Evolutionary conservation across 2,888 invertebrate species (phyloP), one percentile per base, ranked within the genome.

Genomic region (Chrysodeixis includens): DNA sequence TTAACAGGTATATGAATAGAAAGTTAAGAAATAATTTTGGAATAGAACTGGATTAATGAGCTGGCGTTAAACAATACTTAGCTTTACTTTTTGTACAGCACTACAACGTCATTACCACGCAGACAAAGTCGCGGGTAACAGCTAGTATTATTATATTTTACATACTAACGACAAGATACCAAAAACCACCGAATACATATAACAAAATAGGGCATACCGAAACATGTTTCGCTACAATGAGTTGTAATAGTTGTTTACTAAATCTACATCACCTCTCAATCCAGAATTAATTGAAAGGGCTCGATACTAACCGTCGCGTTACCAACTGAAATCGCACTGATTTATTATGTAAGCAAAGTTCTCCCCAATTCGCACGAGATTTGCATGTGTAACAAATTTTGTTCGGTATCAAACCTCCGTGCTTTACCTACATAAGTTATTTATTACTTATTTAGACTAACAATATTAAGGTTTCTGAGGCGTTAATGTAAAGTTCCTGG

Each of bases 301-400:
- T 83, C 75, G 74, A 78, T 78, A 73, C 30, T 30, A 56, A 10
- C 60, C 70, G 71, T 68, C 60, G 62, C 53, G 60, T 63, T 55
- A 62, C 58, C 71, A 71, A 57, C 76, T 72, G 77, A 78, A 81
- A 79, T 78, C 71, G 65, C 61, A 12, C 72, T 78, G 81, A 85
- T 83, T 85, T 81, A 86, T 83, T 82, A 83, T 79, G 82, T 79
- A 84, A 78, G 80, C 78, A 81, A 78, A 85, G 83, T 83, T 78
- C 69, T 72, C 69, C 74, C 58, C 74, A 81, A 83, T 83, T 84
- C 79, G 71, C 66, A 63, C 71, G 69, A 72, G 80, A 83, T 85
- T 86, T 84, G 80, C 85, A 83, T 84, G 77, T 66, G 83, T 82
- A 72, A 82, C 79, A 62, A 74, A 81, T 78, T 84, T 82, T 74